Evolutionary conservation across 2,888 invertebrate genomes (phyloP), one percentile per base, ranked within the genome.

Genomic region (Mimachlamys varia): DNA sequence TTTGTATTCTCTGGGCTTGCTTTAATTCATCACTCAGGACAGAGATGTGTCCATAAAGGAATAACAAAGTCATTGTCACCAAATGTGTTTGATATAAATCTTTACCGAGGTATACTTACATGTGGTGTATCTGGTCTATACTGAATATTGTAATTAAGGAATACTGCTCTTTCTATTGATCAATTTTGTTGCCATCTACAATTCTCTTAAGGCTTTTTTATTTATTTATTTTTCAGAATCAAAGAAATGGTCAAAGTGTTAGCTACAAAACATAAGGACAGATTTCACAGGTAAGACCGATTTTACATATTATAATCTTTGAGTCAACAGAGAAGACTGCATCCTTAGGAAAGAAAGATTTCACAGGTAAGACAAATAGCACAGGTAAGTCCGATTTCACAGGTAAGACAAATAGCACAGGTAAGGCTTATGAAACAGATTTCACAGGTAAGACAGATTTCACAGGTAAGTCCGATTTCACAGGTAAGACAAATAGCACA

Each of bases 161-260:
- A 44, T 7, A 44, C 7, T 5, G 7, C 44, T 44, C 44, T 44
- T 44, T 44, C 7, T 44, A 44, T 7, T 44, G 44, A 44, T 44
- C 44, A 44, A 44, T 5, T 44, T 44, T 44, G 44, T 44, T 5
- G 44, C 44, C 44, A 44, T 5, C 44, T 44, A 44, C 7, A 3
- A 44, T 44, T 44, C 44, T 44, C 44, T 44, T 3, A 44, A 44
- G 44, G 3, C 4, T 44, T 44, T 7, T 44, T 3, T 5, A 44
- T 5, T 22, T 88, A 90, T 88, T 91, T 89, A 91, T 53, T 55
- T 95, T 96, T 91, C 94, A 97, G 97, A 92, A 98, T 98, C 94
- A 97, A 98, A 94, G 98, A 98, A 96, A 98, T 98, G 98, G 97
- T 99, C 13, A 98, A 98, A 96, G 97, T 98, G 58, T 97, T 99